Percentiles rank a stretch among this genome's conserved stretches.
phyloP scores from a whole-genome alignment of 2,888 invertebrate species.

The Eilema sororculum region DNA sequence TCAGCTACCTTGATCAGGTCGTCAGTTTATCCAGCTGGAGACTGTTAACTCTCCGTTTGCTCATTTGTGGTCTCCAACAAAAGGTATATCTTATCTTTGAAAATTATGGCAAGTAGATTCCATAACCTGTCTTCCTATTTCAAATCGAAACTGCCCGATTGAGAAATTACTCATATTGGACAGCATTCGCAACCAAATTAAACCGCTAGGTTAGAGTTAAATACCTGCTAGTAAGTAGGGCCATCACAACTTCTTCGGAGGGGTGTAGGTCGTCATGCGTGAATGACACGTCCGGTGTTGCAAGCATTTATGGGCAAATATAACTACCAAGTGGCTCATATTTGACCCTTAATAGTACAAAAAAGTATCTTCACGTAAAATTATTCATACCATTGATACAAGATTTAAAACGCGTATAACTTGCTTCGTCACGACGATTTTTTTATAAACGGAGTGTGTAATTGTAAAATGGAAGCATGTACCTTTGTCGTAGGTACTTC shows the following conservation, averaged over 20 bases:
- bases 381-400: constrained; percentile 13
- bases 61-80: neutral
- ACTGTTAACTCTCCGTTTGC: neutral
- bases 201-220: neutral
- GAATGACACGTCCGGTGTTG: constrained; percentile 4
- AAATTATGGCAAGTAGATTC: neutral
- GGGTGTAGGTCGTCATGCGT: neutral
- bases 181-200: neutral
- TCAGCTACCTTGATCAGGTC: neutral
- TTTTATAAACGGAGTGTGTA: neutral
- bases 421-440: constrained; percentile 15
- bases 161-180: neutral
- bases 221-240: neutral
- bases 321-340: constrained; percentile 1
- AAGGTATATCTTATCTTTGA: neutral
- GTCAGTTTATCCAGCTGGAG: neutral
- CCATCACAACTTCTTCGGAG: neutral
- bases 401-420: constrained; percentile 9
- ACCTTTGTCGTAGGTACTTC: neutral
- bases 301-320: constrained; percentile 3
- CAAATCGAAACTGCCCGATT: no score
- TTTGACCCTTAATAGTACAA: neutral
- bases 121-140: neutral
- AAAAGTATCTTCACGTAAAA: constrained; percentile 6
- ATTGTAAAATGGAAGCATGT: constrained; percentile 3